Base-by-base conservation (phyloP, 2,888 invertebrate genomes). In the Magallana nippona region DNA sequence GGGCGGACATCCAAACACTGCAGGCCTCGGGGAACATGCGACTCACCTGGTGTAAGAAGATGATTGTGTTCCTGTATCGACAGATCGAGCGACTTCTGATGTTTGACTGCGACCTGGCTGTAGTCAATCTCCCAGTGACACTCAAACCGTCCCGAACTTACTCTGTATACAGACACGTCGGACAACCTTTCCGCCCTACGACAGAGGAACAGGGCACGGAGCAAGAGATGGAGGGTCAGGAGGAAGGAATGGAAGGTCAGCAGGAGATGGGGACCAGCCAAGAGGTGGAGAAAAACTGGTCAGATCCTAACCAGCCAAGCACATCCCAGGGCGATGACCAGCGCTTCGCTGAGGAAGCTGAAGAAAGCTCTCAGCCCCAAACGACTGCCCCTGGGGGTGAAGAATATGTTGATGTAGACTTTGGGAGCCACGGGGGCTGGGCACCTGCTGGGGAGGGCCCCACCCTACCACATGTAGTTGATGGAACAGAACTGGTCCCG, bases 41-140 rank as follows among this genome's bases (percentile, higher is more conserved):
- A 27, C 62, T 86, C 11, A 86, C 88, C 15, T 90, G 90, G 90
- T 89, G 90, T 63, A 86, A 84, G 60, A 88, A 83, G 56, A 87
- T 87, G 82, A 86, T 88, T 62, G 32, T 63, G 15, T 90, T 91
- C 78, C 79, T 90, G 11, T 79, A 86, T 55, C 60, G 55, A 10
- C 44, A 82, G 11, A 78, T 86, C 10, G 85, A 86, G 55, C 60
- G 79, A 60, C 60, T 84, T 11, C 78, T 86, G 19, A 86, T 86
- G 85, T 86, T 82, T 78, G 83, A 83, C 56, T 79, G 83, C 44
- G 82, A 84, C n/a, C 27, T 82, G 10, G 78, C 71, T 17, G 71
- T 79, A 1, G 83, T 79, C 1, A 83, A 71, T 58, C 10, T 83
- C 56, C 55, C 80, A 1, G 83, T 83, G 1, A 44, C 27, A 1